Conservation (phyloP, 1,140 invertebrate genomes). For the Intoshia linei region DNA sequence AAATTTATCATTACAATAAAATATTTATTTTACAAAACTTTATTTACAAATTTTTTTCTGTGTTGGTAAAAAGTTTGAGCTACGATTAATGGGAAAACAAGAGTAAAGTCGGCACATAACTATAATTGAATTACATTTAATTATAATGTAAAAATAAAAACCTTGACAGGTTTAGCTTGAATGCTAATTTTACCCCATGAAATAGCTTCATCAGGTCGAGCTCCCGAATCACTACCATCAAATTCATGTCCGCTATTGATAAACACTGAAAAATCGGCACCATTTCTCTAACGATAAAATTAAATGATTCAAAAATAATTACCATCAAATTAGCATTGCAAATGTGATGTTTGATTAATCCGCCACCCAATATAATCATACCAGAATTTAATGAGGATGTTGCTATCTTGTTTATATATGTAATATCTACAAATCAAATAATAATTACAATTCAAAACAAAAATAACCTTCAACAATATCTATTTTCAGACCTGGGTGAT, state of each 20-base stretch:
- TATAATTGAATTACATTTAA: neutral
- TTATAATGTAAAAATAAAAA: conserved; percentile 13
- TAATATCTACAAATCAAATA: conserved; percentile 33
- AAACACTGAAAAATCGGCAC: conserved; percentile 77
- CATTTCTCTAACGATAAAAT: conserved; percentile 40
- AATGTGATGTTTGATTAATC: conserved; percentile 91
- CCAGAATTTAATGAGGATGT: conserved; percentile 61
- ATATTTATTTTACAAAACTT: too few species aligned
- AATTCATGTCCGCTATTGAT: conserved; percentile 85
- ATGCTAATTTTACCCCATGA: conserved; percentile 87
- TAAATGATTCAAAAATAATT: conserved; percentile 4
- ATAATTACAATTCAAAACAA: neutral
- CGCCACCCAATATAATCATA: conserved; percentile 84
- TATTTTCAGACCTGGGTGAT: conserved; percentile 53
- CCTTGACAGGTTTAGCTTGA: conserved; percentile 59
- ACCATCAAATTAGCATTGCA: conserved; percentile 30
- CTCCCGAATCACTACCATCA: conserved; percentile 90
- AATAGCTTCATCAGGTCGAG: conserved; percentile 75
- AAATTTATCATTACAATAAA: too few species aligned
- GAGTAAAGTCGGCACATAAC: too few species aligned
- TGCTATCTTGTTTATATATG: conserved; percentile 62
- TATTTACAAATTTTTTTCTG: too few species aligned
- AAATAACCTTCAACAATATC: conserved; percentile 51
- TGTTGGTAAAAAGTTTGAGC: too few species aligned
- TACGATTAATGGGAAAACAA: too few species aligned